Evolutionary conservation across 2,113 vertebrate species (phyloP), one percentile per base, ranked within the genome.

Genomic region (Myrmecophaga tridactyla): DNA sequence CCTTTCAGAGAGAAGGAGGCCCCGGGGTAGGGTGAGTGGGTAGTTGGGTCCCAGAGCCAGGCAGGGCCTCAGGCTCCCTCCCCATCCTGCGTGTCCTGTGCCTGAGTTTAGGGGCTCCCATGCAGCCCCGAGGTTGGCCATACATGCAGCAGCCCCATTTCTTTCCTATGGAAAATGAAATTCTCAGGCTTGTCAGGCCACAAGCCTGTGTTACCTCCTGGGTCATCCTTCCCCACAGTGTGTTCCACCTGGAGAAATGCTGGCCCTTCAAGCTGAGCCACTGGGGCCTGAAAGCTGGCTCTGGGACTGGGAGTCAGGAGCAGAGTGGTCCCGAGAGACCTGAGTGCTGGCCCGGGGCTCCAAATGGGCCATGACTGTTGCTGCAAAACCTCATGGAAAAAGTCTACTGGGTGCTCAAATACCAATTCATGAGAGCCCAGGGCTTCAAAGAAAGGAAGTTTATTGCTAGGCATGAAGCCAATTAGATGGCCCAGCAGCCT

Each of bases 371-470:
- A 0, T 46, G 6, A 31, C 58, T 11, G 36, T 25, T 25, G n/a
- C 2, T 0, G 11, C 0, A 6, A 43, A 56, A 21, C 56, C 46
- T n/a, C n/a, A 51, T 13, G 10, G 10, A 12, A 13, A 51, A 51
- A 51, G 48, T 51, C 48, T 51, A 13, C 48, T 51, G 10, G 10
- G 48, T 51, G 48, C 48, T 51, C 48, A 51, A 51, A 51, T 51
- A 51, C 48, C 48, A 51, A 51, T 51, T 51, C 48, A 9, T 51
- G 48, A 51, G 48, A 51, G n/a, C 10, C 48, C 14, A 13, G 48
- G 9, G 48, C 10, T 8, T 51, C 48, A 51, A 51, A 51, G 48
- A 51, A 13, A 51, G 48, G 14, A 51, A 51, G 48, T 51, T 51
- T 51, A 51, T 51, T 51, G 48, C 48, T 51, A 51, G 48, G 48